phyloP scores from a whole-genome alignment of 1,140 invertebrate genomes.

The Leptinotarsa undecemlineata region DNA sequence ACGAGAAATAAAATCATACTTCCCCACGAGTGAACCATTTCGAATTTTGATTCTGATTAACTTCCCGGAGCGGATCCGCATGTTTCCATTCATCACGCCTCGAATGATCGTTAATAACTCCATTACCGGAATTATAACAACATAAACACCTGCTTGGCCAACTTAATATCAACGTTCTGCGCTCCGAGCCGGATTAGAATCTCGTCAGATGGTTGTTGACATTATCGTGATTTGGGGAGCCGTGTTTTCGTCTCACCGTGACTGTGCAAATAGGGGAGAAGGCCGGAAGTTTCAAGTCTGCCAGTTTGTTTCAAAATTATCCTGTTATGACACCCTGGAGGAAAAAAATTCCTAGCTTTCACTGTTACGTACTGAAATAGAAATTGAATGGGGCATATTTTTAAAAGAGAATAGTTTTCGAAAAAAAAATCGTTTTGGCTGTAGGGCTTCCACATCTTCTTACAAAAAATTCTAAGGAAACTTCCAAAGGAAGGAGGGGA shows the following conservation, averaged over 20 bases:
- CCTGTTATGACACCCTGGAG: too few relatives aligned
- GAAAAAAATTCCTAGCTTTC: too few relatives aligned
- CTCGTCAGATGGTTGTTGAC: conserved; percentile 16
- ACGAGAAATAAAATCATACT: too few relatives aligned
- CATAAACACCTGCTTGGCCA: conserved; percentile 27
- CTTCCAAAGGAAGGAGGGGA: too few relatives aligned
- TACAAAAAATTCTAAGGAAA: too few relatives aligned
- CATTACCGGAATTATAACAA: conserved; percentile 28
- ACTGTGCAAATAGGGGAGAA: not conserved
- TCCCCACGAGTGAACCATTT: not conserved
- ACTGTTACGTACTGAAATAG: too few relatives aligned
- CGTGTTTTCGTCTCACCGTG: not conserved
- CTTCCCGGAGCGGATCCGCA: not conserved
- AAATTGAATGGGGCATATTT: too few relatives aligned
- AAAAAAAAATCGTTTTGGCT: too few relatives aligned
- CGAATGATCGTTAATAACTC: conserved; percentile 18
- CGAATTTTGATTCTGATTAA: conserved; percentile 12
- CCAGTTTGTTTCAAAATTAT: too few relatives aligned
- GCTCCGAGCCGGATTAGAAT: conserved; percentile 12
- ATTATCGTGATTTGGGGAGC: conserved; percentile 4
- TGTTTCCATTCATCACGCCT: conserved; percentile 22
- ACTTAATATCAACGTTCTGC: conserved; percentile 25
- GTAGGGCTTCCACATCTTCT: too few relatives aligned
- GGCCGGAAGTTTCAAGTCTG: too few relatives aligned
- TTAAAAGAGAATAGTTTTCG: too few relatives aligned